phyloP scores from a whole-genome alignment of 2,888 invertebrate genomes.

The Phoenoteleia sp. region DNA sequence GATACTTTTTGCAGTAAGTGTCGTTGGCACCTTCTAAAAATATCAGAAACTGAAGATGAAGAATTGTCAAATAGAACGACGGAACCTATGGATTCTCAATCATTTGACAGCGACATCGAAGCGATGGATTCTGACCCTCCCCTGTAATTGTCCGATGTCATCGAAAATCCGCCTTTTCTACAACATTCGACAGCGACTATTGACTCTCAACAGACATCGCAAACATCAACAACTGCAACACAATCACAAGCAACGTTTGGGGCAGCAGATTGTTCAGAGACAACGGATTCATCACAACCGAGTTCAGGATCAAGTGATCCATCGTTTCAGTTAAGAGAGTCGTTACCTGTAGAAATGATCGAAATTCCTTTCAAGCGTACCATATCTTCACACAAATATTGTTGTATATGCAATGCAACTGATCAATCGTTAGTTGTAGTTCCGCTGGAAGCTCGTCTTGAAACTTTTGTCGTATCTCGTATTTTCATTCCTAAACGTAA shows the following conservation, averaged over 20 bases:
- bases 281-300: conserved; percentile 16
- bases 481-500: conserved; percentile 28
- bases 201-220: neutral
- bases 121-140: conserved; percentile 12
- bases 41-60: neutral
- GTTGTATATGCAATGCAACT: conserved; percentile 6
- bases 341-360: conserved; percentile 18
- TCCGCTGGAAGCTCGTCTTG: conserved; percentile 12
- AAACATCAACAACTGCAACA: neutral
- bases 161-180: neutral
- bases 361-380: conserved; percentile 17
- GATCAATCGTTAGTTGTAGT: conserved; percentile 16
- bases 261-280: neutral
- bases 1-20: conserved; percentile 31
- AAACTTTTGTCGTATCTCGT: conserved; percentile 8
- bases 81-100: conserved; percentile 32
- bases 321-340: conserved; percentile 9
- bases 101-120: conserved; percentile 7
- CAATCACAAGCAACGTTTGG: neutral
- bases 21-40: neutral
- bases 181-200: conserved; percentile 4
- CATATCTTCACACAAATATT: conserved; percentile 10
- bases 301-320: neutral
- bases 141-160: neutral
- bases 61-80: conserved; percentile 4